These are phyloP conservation scores for Trachymyrmex septentrionalis DNA, from an alignment of 1,140 invertebrate genomes.

Conservation along the genomic window DNA sequence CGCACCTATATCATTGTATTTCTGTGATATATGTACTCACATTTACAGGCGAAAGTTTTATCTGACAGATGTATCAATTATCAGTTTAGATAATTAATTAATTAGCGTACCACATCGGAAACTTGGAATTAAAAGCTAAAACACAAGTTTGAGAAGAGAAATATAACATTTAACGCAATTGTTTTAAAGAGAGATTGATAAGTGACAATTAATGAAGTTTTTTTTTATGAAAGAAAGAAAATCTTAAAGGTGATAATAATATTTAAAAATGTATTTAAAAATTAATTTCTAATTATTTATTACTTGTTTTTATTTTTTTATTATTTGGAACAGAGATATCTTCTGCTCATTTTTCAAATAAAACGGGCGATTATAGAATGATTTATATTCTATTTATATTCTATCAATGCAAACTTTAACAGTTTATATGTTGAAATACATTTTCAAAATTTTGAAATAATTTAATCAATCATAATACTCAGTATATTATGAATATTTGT, in stretches of 20 bases:
- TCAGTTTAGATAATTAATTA: no score
- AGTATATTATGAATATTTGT: background rate
- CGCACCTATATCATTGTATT: no score
- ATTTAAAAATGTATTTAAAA: background rate
- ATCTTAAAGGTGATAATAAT: background rate
- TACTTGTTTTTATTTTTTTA: background rate
- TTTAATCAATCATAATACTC: background rate
- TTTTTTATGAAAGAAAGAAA: background rate
- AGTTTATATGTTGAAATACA: background rate
- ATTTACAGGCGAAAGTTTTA: no score
- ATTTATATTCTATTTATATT: background rate
- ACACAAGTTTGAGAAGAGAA: no score
- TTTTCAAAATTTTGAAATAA: constrained; percentile 2
- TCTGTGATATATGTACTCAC: no score
- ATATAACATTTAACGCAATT: no score
- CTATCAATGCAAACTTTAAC: background rate
- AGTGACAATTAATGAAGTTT: no score
- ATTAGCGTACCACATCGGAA: no score
- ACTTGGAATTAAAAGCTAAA: no score
- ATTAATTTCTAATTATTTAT: background rate
- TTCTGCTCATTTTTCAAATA: background rate
- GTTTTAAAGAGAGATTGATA: no score
- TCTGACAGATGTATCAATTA: no score
- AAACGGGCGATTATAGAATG: background rate
- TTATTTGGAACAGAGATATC: background rate